Base-by-base conservation (phyloP, 2,888 invertebrate species). In the Amiota minor region DNA sequence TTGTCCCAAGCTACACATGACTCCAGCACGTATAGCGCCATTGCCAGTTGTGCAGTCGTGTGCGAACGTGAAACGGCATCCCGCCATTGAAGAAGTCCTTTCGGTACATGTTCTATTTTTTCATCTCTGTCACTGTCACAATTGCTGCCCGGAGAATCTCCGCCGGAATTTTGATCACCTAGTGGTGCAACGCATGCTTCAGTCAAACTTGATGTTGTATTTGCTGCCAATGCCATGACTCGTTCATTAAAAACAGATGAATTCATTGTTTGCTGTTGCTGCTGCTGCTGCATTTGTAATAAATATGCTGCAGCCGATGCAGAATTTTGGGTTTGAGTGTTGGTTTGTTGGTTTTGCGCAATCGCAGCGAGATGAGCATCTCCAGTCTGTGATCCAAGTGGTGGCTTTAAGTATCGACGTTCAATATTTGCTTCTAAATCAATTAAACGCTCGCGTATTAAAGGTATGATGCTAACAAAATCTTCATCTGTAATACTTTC, bases 1-100 rank as follows among this genome's bases (percentile, higher is more conserved):
- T 98, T 98, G 91, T 99, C 98, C 99, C 99, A 99, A 55, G 98
- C 98, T 83, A 99, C 96, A 88, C 95, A 95, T 2, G 95, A 94
- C 88, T 98, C 97, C 79, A 99, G 91, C 83, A 96, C 95, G 86
- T 96, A 95, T 74, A 97, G 92, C 81, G 96, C 94, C 94, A 97
- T 94, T 23, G 96, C 95, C 35, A 98, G 91, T 88, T 98, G 98
- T 0, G 98, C 96, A 0, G 97, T 94, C 0, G 97, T 97, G 83
- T 93, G 93, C 64, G 97, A 95, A 69, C 95, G 93, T 0, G 93
- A 91, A 0, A 98, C 95, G 0, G 96, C 97, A 80, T 96, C 96
- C 0, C 98, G 93, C 99, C 99, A 99, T 45, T 93, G 93, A 9
- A 93, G 92, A 78, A 96, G 90, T 0, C 97, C 98, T 78, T 90